These are phyloP conservation scores for Campylorhamphus procurvoides DNA, from an alignment of 2,113 vertebrate species.

Conservation along the genomic window DNA sequence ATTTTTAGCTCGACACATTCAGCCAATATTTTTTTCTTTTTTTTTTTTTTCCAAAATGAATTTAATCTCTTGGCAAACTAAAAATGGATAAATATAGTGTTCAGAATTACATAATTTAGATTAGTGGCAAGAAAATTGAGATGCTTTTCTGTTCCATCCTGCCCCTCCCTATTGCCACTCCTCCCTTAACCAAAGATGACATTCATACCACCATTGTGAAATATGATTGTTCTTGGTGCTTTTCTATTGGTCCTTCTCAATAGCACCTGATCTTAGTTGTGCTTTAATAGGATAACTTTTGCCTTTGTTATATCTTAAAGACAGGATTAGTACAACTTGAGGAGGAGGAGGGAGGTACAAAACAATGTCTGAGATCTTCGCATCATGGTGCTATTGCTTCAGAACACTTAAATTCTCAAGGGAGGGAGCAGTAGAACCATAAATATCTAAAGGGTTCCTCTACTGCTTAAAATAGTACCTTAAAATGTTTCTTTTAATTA, in stretches of 20 bases:
- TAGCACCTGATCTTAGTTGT: not conserved
- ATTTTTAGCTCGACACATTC: not conserved
- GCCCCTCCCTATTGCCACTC: not conserved
- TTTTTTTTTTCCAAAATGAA: not conserved
- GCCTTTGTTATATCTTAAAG: not conserved
- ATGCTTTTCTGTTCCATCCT: not conserved
- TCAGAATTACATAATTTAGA: not conserved
- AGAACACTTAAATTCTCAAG: not conserved
- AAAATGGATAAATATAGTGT: not conserved
- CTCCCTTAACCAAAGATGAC: not conserved
- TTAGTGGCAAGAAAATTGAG: not conserved
- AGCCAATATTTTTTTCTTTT: not conserved
- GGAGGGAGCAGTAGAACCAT: not conserved
- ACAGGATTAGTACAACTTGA: not conserved
- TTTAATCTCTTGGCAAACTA: not conserved
- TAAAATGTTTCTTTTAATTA: not conserved
- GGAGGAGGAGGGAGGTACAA: not conserved
- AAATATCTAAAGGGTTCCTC: not conserved
- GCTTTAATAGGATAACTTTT: not conserved
- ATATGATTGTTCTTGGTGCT: not conserved
- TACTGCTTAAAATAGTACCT: not conserved
- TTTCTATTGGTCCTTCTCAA: not conserved
- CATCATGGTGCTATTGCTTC: fast-evolving
- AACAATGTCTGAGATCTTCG: not conserved
- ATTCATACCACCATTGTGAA: not conserved